Evolutionary conservation across 2,797 vertebrate genomes (phyloP).

Genomic region (Tokudaia tokunoshimensis): DNA sequence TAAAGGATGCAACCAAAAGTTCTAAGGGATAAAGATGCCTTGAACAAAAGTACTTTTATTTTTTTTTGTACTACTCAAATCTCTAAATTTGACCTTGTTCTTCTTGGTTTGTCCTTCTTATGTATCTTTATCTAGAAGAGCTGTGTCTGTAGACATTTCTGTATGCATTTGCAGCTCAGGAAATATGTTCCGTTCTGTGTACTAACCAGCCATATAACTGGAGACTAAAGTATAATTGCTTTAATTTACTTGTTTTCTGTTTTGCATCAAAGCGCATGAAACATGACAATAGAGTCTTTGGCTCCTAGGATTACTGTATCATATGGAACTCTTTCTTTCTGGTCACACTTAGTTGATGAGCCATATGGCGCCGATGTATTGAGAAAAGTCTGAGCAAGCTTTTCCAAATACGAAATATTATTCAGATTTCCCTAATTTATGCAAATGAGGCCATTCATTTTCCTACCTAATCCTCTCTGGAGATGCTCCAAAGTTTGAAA

Average conservation of each 20-base stretch:
- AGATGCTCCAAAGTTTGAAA: slow-evolving; percentile 87
- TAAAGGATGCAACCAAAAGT: neutral
- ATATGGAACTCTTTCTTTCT: slow-evolving; percentile 50
- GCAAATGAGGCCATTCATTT: slow-evolving; percentile 87
- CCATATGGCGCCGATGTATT: slow-evolving; percentile 81
- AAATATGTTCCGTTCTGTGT: neutral
- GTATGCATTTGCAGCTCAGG: neutral
- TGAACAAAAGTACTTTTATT: neutral
- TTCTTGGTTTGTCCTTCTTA: neutral
- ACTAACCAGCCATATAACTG: neutral
- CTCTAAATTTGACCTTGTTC: neutral
- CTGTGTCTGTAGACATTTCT: neutral
- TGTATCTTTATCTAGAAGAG: neutral
- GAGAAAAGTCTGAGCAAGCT: slow-evolving; percentile 80
- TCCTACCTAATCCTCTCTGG: slow-evolving; percentile 87
- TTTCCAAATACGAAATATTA: slow-evolving; percentile 83
- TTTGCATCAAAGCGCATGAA: slow-evolving; percentile 23
- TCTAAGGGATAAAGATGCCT: neutral
- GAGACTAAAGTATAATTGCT: slow-evolving; percentile 16
- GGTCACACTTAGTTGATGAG: slow-evolving; percentile 63
- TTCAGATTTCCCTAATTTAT: slow-evolving; percentile 88
- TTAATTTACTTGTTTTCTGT: slow-evolving; percentile 40
- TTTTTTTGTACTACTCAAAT: neutral
- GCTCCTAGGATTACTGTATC: neutral
- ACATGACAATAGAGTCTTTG: neutral